Conservation (phyloP, 2,113 vertebrate species). For the Odobenus rosmarus region DNA sequence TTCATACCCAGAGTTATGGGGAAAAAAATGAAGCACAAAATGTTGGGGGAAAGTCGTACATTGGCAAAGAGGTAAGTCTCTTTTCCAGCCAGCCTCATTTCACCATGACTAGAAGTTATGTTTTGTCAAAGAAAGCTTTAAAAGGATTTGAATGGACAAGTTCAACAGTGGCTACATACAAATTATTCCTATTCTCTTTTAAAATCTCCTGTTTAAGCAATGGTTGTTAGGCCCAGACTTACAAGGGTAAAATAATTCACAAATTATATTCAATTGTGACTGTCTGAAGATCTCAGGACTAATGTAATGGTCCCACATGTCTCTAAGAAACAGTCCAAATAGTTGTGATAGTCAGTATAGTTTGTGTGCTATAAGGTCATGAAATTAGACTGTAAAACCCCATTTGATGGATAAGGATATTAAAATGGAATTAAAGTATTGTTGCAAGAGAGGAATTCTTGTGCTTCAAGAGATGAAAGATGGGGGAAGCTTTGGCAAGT, state of each 20-base stretch:
- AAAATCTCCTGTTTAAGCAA: conserved; percentile 4
- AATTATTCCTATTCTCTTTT: conserved; percentile 19
- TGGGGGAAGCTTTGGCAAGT: conserved; percentile 26
- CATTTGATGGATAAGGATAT: conserved; percentile 53
- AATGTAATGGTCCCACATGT: not conserved
- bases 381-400: conserved; percentile 43
- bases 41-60: not conserved
- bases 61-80: not conserved
- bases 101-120: not conserved
- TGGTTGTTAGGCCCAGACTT: not conserved
- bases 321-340: conserved; percentile 7
- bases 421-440: conserved; percentile 56
- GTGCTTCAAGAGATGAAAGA: conserved; percentile 54
- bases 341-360: not conserved
- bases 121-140: conserved; percentile 9
- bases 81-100: not conserved
- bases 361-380: not conserved
- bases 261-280: conserved; percentile 30
- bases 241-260: conserved; percentile 46
- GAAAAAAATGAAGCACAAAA: conserved; percentile 51
- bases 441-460: conserved; percentile 55
- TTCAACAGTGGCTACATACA: conserved; percentile 4
- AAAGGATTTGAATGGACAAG: not conserved
- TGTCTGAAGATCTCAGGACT: not conserved
- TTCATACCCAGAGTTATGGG: not conserved